These are phyloP conservation scores for Halictus quadricinctus DNA, from an alignment of 2,888 invertebrate species.

Conservation along the genomic window DNA sequence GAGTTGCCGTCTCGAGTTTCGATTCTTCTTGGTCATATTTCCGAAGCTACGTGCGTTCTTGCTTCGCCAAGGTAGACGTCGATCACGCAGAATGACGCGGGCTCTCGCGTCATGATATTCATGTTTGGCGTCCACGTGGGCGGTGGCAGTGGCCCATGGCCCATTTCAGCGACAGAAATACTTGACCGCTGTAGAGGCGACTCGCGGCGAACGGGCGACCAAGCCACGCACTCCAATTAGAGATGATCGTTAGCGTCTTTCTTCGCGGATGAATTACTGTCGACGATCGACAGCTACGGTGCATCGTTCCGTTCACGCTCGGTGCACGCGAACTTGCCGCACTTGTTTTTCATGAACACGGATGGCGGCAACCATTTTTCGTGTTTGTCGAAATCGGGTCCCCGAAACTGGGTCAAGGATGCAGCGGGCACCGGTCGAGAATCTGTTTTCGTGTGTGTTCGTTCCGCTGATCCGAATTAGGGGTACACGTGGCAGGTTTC, in stretches of 20 bases:
- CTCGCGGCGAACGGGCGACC: background rate
- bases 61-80: background rate
- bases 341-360: background rate
- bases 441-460: background rate
- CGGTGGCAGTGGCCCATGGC: constrained; percentile 49
- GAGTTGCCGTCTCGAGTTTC: background rate
- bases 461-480: constrained; percentile 57
- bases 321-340: background rate
- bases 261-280: constrained; percentile 10
- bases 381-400: background rate
- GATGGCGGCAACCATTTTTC: background rate
- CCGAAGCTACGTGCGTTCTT: background rate
- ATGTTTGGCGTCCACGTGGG: constrained; percentile 55
- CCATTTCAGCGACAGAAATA: constrained; percentile 65
- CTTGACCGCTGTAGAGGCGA: constrained; percentile 11
- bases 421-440: background rate
- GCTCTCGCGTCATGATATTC: constrained; percentile 12
- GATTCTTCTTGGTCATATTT: background rate
- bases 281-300: background rate
- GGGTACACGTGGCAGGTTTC: constrained; percentile 66
- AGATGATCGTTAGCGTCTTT: constrained; percentile 16
- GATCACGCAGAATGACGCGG: background rate
- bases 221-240: constrained; percentile 11
- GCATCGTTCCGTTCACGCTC: background rate
- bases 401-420: constrained; percentile 24